phyloP scores from a whole-genome alignment of 2,888 invertebrate species.

The Lycia hirtaria region DNA sequence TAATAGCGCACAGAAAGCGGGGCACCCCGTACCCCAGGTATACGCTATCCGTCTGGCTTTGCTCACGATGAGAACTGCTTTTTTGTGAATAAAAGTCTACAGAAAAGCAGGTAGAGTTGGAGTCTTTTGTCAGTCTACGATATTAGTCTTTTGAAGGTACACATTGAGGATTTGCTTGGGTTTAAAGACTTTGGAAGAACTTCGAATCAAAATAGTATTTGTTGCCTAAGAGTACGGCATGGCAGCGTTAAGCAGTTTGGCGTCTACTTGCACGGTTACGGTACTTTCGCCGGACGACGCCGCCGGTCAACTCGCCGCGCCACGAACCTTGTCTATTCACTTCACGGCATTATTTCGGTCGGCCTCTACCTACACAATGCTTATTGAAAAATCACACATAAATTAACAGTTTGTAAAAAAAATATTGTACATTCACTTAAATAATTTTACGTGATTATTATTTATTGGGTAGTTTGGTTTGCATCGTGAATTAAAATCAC shows the following conservation, averaged over 20 bases:
- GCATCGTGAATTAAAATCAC: too few species aligned
- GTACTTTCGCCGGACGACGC: conserved; percentile 67
- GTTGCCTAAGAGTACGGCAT: conserved; percentile 31
- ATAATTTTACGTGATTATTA: too few species aligned
- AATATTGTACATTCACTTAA: background rate
- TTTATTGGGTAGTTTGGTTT: too few species aligned
- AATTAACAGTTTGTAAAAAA: background rate
- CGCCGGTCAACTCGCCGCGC: conserved; percentile 35
- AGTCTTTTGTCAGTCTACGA: conserved; percentile 12
- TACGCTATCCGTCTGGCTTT: conserved; percentile 36
- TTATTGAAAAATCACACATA: conserved; percentile 5
- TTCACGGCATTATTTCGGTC: conserved; percentile 32
- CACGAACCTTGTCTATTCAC: conserved; percentile 44
- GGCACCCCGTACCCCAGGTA: conserved; percentile 61
- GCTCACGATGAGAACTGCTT: conserved; percentile 36
- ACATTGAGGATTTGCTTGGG: conserved; percentile 2
- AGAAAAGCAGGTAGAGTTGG: conserved; percentile 26
- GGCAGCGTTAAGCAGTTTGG: conserved; percentile 30
- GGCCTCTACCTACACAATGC: conserved; percentile 20
- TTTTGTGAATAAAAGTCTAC: conserved; percentile 26
- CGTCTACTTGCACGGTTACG: conserved; percentile 52
- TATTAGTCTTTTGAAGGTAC: conserved; percentile 39
- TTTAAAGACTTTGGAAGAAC: background rate
- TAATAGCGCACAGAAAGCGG: conserved; percentile 61
- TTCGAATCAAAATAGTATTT: conserved; percentile 30